These are phyloP conservation scores for Okapia johnstoni DNA, from an alignment of 2,113 vertebrate genomes.

Conservation along the genomic window DNA sequence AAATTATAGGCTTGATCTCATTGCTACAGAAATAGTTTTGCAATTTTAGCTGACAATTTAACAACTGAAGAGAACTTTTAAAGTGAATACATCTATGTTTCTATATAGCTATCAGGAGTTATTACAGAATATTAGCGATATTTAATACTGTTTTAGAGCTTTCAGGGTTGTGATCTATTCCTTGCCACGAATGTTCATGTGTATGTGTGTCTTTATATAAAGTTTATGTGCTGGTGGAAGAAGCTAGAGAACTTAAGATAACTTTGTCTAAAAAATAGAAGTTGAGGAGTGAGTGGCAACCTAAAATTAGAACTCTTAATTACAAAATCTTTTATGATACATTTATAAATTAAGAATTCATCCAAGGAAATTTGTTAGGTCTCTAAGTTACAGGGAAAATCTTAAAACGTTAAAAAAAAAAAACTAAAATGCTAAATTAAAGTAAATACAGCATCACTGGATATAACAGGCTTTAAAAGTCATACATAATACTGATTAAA, in stretches of 20 bases:
- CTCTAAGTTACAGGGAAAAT: neutral
- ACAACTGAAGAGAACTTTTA: neutral
- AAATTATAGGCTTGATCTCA: neutral
- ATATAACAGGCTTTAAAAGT: neutral
- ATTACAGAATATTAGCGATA: neutral
- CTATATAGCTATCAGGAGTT: neutral
- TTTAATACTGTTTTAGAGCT: neutral
- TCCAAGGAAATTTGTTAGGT: neutral
- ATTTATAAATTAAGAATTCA: constrained; percentile 10
- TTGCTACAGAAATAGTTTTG: neutral
- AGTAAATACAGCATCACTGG: neutral
- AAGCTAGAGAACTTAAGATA: neutral
- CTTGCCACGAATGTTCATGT: neutral
- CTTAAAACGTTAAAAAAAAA: neutral
- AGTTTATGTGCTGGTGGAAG: neutral
- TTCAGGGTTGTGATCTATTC: neutral
- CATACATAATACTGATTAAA: neutral
- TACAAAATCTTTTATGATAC: neutral
- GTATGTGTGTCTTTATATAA: neutral
- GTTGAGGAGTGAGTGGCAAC: neutral
- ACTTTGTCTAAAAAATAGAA: neutral
- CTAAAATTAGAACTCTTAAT: neutral
- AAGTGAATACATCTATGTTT: neutral
- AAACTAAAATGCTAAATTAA: neutral
- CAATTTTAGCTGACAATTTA: neutral